Evolutionary conservation across 2,888 invertebrate genomes (phyloP).

Genomic region (Pseudolycoriella hygida): DNA sequence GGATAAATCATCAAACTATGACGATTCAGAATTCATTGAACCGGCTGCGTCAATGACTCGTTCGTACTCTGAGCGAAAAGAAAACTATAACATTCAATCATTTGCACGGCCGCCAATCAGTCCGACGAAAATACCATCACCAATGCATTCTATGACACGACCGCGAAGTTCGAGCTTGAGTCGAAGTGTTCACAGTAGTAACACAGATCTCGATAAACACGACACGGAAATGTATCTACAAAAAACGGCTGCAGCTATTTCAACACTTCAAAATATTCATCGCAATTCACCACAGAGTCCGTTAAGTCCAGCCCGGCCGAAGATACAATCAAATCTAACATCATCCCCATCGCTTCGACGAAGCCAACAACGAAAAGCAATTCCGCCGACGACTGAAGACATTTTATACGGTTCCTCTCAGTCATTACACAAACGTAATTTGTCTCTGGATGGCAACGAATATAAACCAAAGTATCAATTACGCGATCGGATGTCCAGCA

Average conservation of each 20-base stretch:
- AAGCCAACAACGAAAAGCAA: slow-evolving; percentile 1
- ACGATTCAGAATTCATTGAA: not conserved
- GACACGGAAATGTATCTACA: slow-evolving; percentile 38
- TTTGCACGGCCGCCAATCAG: slow-evolving; percentile 18
- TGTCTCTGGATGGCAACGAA: slow-evolving; percentile 11
- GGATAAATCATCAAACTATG: not conserved
- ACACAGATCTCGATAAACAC: slow-evolving; percentile 5
- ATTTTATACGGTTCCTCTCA: not conserved
- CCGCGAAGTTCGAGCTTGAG: slow-evolving; percentile 28
- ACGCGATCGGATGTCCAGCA: not conserved
- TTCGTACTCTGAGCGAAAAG: not conserved
- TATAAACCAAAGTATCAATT: not conserved
- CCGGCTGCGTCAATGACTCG: not conserved
- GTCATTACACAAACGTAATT: slow-evolving; percentile 14
- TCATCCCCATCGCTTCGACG: slow-evolving; percentile 12
- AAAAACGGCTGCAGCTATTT: slow-evolving; percentile 31
- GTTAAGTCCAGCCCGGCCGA: slow-evolving; percentile 4
- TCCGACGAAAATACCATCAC: slow-evolving; percentile 62
- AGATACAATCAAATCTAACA: slow-evolving; percentile 11
- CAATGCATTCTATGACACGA: slow-evolving; percentile 45
- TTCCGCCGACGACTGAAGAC: not conserved
- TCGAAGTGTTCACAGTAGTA: slow-evolving; percentile 18
- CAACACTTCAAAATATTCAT: slow-evolving; percentile 22
- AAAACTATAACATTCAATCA: not conserved
- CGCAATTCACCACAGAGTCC: slow-evolving; percentile 11